Evolutionary conservation across 1,140 invertebrate genomes (phyloP), one percentile per base, ranked within the genome.

Genomic region (Plutomurus gul): DNA sequence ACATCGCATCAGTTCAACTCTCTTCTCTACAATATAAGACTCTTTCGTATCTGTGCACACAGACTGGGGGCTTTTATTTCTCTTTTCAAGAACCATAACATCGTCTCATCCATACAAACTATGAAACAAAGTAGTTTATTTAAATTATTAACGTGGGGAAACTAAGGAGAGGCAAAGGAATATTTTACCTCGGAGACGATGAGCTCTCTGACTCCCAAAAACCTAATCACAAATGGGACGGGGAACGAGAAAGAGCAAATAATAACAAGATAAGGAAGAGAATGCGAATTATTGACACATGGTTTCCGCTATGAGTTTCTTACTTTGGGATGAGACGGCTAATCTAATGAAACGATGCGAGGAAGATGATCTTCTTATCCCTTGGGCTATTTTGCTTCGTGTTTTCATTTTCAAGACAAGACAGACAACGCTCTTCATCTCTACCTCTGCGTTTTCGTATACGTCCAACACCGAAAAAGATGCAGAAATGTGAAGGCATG

Each of bases 251-350:
- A 27, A 65, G 27, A n/a, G 30, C 25, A 30, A 18, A 33, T 27
- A 33, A 33, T 33, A 16, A 33, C 1, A 65, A 33, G 27, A 65
- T 27, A 18, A 65, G 25, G 56, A 36, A 65, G 25, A 65, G 56
- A 33, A 65, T 65, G 36, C 30, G 56, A 65, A 65, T 65, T 27
- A 65, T 51, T 51, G 47, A 51, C 47, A 51, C 47, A 51, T 51
- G 47, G 18, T 51, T 22, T 25, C 20, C 47, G 25, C 25, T 51
- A 18, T 22, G 7, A 18, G 25, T 51, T 51, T 51, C 47, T 51
- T 51, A 51, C 16, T 22, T 22, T 51, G 47, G 10, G 20, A 51
- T 51, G 47, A 18, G 47, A 51, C 7, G 20, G 25, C 18, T 51
- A 51, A 51, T 18, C 47, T 51, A 51, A 51, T 51, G 47, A 51